Percentiles rank a stretch among this genome's conserved stretches.
Evolutionary conservation across 2,888 invertebrate species (phyloP).

Genomic region (Ochropacha duplaris): DNA sequence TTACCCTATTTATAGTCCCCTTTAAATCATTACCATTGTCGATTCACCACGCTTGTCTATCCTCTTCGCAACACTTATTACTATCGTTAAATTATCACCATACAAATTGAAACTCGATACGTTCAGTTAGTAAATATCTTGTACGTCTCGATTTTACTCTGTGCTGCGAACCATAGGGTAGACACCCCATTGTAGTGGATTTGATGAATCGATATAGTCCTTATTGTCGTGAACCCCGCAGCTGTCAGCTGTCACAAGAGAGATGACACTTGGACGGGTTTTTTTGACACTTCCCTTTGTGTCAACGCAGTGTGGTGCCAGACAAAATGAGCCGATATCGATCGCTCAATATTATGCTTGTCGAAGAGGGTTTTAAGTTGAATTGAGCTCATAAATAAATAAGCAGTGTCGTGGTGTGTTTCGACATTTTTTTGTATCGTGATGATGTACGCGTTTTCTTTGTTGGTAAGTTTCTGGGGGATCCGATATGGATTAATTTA

Average conservation of each 20-base stretch:
- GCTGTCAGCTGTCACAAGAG: constrained; percentile 76
- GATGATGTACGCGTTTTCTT: constrained; percentile 69
- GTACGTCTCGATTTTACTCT: constrained; percentile 34
- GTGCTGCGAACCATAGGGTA: constrained; percentile 53
- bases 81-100: constrained; percentile 33
- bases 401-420: constrained; percentile 76
- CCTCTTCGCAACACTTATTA: constrained; percentile 52
- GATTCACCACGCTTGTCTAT: constrained; percentile 71
- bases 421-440: constrained; percentile 56
- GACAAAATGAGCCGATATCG: constrained; percentile 76
- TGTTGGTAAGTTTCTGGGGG: constrained; percentile 63
- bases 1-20: constrained; percentile 72
- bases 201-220: constrained; percentile 73
- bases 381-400: constrained; percentile 80
- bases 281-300: constrained; percentile 73
- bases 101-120: constrained; percentile 10
- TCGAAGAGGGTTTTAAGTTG: constrained; percentile 61
- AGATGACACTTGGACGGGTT: constrained; percentile 75
- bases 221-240: constrained; percentile 70
- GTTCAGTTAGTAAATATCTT: constrained; percentile 29
- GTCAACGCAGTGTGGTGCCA: constrained; percentile 61
- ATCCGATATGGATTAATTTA: constrained; percentile 63
- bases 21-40: constrained; percentile 76
- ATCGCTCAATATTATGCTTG: constrained; percentile 74
- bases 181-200: constrained; percentile 64